Evolutionary conservation across 2,113 vertebrate species (phyloP).

Genomic region (Notarius lentiginosus): DNA sequence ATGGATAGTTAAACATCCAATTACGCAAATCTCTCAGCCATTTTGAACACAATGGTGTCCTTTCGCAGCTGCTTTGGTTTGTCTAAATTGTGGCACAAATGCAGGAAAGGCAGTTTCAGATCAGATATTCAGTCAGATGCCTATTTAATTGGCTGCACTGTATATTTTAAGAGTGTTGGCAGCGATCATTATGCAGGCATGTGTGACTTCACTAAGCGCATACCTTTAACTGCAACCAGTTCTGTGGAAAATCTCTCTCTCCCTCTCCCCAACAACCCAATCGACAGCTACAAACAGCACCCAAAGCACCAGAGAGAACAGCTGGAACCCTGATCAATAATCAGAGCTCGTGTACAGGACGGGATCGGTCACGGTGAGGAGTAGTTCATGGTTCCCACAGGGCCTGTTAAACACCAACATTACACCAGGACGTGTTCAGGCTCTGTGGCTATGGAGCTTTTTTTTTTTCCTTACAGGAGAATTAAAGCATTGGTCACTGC

Average conservation of each 20-base stretch:
- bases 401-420: neutral
- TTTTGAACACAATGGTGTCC: neutral
- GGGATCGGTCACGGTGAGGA: slow-evolving; percentile 4
- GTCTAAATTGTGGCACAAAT: slow-evolving; percentile 37
- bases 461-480: neutral
- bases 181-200: slow-evolving; percentile 35
- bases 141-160: slow-evolving; percentile 29
- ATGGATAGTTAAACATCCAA: neutral
- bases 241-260: too few species aligned
- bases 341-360: slow-evolving; percentile 17
- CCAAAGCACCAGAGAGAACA: neutral
- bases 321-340: slow-evolving; percentile 20
- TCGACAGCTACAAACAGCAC: neutral
- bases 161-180: slow-evolving; percentile 43
- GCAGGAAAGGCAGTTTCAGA: slow-evolving; percentile 30
- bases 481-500: neutral
- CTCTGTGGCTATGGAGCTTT: neutral
- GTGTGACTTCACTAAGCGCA: slow-evolving; percentile 13
- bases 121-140: slow-evolving; percentile 31
- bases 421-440: neutral
- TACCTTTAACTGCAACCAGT: slow-evolving; percentile 2
- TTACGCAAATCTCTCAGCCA: neutral
- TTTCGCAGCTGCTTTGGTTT: slow-evolving; percentile 38
- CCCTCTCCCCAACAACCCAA: neutral
- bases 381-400: slow-evolving; percentile 18